A percentile compares a stretch with the other conserved stretches of the same genome.
phyloP scores from a whole-genome alignment of 2,888 invertebrate genomes.

The Cryptus viduatorius region DNA sequence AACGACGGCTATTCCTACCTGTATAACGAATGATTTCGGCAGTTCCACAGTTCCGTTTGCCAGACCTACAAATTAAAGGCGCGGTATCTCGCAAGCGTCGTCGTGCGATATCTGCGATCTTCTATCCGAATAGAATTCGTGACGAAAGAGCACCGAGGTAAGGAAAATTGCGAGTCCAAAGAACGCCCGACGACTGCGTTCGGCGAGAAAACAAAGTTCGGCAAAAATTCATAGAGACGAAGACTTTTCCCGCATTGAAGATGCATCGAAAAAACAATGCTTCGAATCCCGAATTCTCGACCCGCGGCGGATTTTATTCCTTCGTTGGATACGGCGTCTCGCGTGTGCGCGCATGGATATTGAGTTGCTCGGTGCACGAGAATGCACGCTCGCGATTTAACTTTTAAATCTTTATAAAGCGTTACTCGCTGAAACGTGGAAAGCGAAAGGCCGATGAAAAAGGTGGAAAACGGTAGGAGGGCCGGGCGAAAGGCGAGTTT shows the following conservation, averaged over 20 bases:
- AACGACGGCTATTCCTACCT: too few species aligned
- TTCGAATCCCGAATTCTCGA: constrained; percentile 25
- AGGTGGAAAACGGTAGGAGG: background rate
- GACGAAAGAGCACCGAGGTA: background rate
- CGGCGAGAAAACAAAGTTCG: background rate
- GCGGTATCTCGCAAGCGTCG: too few species aligned
- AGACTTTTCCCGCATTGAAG: constrained; percentile 66
- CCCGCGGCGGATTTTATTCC: background rate
- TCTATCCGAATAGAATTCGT: background rate
- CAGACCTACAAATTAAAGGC: too few species aligned
- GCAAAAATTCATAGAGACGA: background rate
- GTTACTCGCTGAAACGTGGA: constrained; percentile 12
- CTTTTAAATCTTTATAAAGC: constrained; percentile 45
- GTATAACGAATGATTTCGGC: too few species aligned
- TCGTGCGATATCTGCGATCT: too few species aligned
- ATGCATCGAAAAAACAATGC: constrained; percentile 75
- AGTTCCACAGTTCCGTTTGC: too few species aligned
- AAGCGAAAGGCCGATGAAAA: constrained; percentile 19
- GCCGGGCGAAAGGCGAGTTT: background rate
- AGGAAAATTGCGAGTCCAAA: background rate
- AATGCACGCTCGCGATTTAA: constrained; percentile 30
- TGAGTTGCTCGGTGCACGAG: background rate
- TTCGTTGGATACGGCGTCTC: background rate
- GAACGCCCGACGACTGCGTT: background rate
- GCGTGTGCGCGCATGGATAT: background rate